A percentile compares a stretch with the other conserved stretches of the same genome.
Conservation (phyloP, 2,888 invertebrate species). For the Euproctis similis region DNA sequence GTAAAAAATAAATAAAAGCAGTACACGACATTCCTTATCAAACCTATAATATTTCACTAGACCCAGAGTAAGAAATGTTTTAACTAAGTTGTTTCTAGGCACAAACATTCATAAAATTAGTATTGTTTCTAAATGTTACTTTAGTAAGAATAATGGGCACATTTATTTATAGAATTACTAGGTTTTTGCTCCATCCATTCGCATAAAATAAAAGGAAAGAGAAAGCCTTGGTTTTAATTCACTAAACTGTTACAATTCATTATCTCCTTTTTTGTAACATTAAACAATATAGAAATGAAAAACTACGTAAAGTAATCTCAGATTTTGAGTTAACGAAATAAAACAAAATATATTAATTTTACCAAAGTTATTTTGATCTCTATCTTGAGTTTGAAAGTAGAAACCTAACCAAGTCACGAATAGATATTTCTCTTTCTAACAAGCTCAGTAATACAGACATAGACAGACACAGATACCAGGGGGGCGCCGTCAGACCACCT, state of each 20-base stretch:
- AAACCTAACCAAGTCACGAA: no score
- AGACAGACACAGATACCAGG: no score
- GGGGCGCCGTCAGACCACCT: no score
- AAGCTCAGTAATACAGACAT: no score
- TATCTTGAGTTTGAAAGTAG: no score
- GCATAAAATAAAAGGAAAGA: slow-evolving; percentile 7
- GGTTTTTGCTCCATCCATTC: slow-evolving; percentile 18
- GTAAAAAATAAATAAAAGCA: no score
- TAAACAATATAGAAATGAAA: slow-evolving; percentile 21
- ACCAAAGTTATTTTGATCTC: no score
- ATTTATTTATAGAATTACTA: slow-evolving; percentile 22
- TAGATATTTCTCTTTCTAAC: no score
- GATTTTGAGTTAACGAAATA: no score
- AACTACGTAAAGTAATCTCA: slow-evolving; percentile 16
- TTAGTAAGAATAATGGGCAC: slow-evolving; percentile 19
- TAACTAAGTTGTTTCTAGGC: not conserved
- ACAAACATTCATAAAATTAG: slow-evolving; percentile 11
- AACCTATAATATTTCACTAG: no score
- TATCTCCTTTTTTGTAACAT: slow-evolving; percentile 13
- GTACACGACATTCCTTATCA: no score
- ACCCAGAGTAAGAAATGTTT: not conserved
- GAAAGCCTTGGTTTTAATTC: slow-evolving; percentile 17
- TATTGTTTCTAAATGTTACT: slow-evolving; percentile 14
- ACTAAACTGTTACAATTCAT: slow-evolving; percentile 19
- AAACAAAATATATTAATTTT: no score